Percentiles rank a stretch among this genome's conserved stretches.
Conservation (phyloP, 30 jellyfish, hydroid and myxozoan species). For the Hydractinia symbiolongicarpus region DNA sequence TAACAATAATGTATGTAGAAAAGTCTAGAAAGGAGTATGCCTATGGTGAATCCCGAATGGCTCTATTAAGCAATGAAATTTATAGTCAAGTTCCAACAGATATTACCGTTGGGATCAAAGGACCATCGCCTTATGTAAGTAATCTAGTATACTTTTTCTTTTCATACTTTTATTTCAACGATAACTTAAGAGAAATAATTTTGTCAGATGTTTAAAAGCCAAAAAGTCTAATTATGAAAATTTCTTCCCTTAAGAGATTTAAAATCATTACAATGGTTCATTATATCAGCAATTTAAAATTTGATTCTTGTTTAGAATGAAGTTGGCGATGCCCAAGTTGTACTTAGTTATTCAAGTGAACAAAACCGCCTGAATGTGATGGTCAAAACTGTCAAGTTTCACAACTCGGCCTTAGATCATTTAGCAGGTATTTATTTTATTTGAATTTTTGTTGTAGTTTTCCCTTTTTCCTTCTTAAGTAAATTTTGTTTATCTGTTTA, state of each 20-base stretch:
- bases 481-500: too few species aligned
- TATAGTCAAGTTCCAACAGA: constrained; percentile 78
- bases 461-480: too few species aligned
- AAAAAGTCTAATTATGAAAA: not conserved
- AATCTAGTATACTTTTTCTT: not conserved
- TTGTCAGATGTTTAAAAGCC: not conserved
- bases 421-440: constrained; percentile 18
- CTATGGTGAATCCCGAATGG: constrained; percentile 81
- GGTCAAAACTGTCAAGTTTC: constrained; percentile 61
- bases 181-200: not conserved
- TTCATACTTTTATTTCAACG: not conserved
- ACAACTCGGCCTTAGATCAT: constrained; percentile 41
- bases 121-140: constrained; percentile 63
- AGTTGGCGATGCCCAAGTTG: constrained; percentile 65
- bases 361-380: constrained; percentile 42
- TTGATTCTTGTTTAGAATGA: constrained; percentile 48
- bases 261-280: not conserved
- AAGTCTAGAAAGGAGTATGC: constrained; percentile 47
- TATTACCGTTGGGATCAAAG: constrained; percentile 54
- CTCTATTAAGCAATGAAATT: constrained; percentile 68
- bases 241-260: not conserved
- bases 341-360: constrained; percentile 48
- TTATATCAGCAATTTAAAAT: not conserved
- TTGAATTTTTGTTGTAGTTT: not conserved
- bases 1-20: constrained; percentile 52